Percentiles rank a stretch among this genome's conserved stretches.
Conservation (phyloP, 2,113 vertebrate species). For the Acrocephalus arundinaceus region DNA sequence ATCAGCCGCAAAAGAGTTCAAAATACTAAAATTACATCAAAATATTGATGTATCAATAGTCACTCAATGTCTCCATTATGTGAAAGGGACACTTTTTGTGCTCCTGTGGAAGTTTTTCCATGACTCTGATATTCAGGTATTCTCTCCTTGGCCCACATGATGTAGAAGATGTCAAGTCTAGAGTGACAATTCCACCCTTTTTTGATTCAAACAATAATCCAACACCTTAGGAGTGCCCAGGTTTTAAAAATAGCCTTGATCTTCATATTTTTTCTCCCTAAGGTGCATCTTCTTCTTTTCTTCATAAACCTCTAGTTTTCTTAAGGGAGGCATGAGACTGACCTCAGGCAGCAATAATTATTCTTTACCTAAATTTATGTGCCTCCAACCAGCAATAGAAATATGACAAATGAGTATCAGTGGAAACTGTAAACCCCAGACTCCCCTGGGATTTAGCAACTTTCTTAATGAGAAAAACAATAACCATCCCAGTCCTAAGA, state of each 20-base stretch:
- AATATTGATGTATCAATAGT: neutral
- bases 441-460: neutral
- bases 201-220: neutral
- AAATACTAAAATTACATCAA: neutral
- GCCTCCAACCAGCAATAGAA: conserved; percentile 10
- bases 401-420: conserved; percentile 49
- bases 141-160: neutral
- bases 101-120: neutral
- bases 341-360: conserved; percentile 18
- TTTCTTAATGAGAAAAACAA: conserved; percentile 52
- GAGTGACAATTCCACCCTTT: neutral
- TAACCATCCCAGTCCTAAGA: conserved; percentile 11
- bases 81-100: neutral
- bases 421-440: neutral
- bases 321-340: neutral
- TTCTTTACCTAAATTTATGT: conserved; percentile 23
- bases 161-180: neutral
- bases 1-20: neutral
- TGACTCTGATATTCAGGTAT: neutral
- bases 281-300: neutral
- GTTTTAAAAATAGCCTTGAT: neutral
- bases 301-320: neutral
- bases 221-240: neutral
- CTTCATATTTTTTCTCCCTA: neutral
- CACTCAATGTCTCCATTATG: fast-evolving